Evolutionary conservation across 2,113 vertebrate species (phyloP), one percentile per base, ranked within the genome.

Genomic region (Lynx canadensis): DNA sequence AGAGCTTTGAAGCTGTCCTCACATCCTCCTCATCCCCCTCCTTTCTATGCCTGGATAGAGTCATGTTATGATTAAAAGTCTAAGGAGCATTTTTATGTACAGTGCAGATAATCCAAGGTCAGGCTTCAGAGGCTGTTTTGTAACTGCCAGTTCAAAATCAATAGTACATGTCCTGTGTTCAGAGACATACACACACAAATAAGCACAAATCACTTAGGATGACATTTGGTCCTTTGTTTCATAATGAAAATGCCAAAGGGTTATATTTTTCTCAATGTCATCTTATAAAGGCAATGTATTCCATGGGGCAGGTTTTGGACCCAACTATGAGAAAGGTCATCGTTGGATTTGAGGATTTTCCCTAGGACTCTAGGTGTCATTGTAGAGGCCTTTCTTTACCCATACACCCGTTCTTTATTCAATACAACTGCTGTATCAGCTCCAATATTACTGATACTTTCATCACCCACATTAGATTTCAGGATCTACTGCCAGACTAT

Each of bases 1-100:
- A 74, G 85, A 95, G 6, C 60, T 90, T 88, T 92, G 92, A 84
- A 68, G n/a, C 23, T 97, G 33, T 79, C 68, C 52, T 92, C 63
- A 73, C 4, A 33, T 85, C 3, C 13, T 89, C 36, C 71, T 50
- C 11, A 29, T n/a, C 23, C 15, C n/a, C 7, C 21, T 33, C 21
- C 6, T 79, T 66, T 55, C 45, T 68, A 63, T 38, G 38, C 41
- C 60, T 93, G 7, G n/a, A 7, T 7, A 87, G 27, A 97, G 12
- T 80, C 41, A 48, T 25, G 36, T 31, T 33, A n/a, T 92, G 33
- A 73, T 83, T 78, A 91, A 65, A 93, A 52, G 19, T 80, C 29
- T 38, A 83, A 69, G 13, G 8, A 87, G 84, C 13, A 4, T 69
- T 66, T 76, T 31, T 25, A 71, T 55, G n/a, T 82, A 55, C 33